A percentile compares a stretch with the other conserved stretches of the same genome.
Evolutionary conservation across 2,113 vertebrate species (phyloP).

Genomic region (Halichoeres trimaculatus): DNA sequence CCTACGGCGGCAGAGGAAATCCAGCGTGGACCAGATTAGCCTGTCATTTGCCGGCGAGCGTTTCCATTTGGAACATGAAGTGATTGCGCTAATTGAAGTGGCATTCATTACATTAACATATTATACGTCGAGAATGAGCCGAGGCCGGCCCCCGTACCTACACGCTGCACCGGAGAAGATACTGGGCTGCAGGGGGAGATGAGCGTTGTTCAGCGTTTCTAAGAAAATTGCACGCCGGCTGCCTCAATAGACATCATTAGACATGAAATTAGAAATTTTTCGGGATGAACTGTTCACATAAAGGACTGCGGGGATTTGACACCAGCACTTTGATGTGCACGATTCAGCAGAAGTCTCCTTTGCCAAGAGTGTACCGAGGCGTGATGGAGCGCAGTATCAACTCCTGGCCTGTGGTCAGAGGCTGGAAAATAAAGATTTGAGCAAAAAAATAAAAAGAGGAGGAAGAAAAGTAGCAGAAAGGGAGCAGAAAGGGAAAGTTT

Average conservation of each 20-base stretch:
- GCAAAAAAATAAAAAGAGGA: conserved; percentile 1
- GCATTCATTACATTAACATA: conserved; percentile 75
- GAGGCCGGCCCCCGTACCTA: conserved; percentile 52
- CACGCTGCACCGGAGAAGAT: conserved; percentile 42
- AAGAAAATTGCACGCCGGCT: conserved; percentile 45
- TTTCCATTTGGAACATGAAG: conserved; percentile 73
- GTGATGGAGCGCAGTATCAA: conserved; percentile 36
- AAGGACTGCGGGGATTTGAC: conserved; percentile 54
- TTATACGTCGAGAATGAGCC: conserved; percentile 58
- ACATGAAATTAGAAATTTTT: conserved; percentile 69
- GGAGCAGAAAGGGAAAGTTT: conserved; percentile 12
- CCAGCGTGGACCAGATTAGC: conserved; percentile 68
- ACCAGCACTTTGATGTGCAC: conserved; percentile 25
- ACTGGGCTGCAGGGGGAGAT: conserved; percentile 3
- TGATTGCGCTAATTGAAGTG: conserved; percentile 80
- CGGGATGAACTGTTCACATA: conserved; percentile 53
- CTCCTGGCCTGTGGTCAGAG: conserved; percentile 37
- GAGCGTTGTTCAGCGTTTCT: conserved; percentile 10
- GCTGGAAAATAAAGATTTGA: neutral
- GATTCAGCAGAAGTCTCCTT: conserved; percentile 31
- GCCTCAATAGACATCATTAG: conserved; percentile 65
- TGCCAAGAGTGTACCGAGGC: conserved; percentile 28
- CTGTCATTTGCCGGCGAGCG: conserved; percentile 67
- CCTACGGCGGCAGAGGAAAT: conserved; percentile 55
- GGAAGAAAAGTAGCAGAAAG: neutral